Base-by-base conservation (phyloP, 2,888 invertebrate genomes). In the Platynereis dumerilii region DNA sequence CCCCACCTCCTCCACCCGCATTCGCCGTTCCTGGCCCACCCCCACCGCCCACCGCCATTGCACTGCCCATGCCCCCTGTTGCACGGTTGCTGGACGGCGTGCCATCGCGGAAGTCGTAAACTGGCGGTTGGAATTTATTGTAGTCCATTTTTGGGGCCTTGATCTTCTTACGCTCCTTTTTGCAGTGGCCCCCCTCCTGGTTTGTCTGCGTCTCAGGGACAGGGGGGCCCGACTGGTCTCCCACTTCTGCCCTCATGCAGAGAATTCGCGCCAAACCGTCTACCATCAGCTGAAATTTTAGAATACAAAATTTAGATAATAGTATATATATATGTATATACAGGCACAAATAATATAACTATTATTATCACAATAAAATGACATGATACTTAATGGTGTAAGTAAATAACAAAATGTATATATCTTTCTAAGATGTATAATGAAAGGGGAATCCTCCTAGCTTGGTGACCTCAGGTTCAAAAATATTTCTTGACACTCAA, bases 261-360 rank as follows among this genome's bases (percentile, higher is more conserved):
- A 82, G 74, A 12, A 81, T 66, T 15, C 79, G 69, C 1, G 80
- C 81, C 56, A 82, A 72, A 52, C 76, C 73, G 62, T 80, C 80
- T 20, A 81, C 75, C 73, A 81, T 77, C 7, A 81, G 60, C 82
- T 82, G 75, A 15, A 69, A 54, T n/a, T 20, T 39, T 7, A 58
- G 12, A 29, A 29, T 27, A n/a, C n/a, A n/a, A n/a, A n/a, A n/a
- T n/a, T n/a, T n/a, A n/a, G n/a, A n/a, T n/a, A n/a, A n/a, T n/a
- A n/a, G n/a, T n/a, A n/a, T n/a, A n/a, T n/a, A n/a, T n/a, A n/a
- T 22, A 24, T 7, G 22, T 26, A 53, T 10, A 12, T 17, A 17
- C 15, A 17, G 22, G 53, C 17, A 17, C 53, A 53, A 53, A 12
- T 12, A 17, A 12, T 17, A 20, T 17, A 53, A 53, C 15, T 20